phyloP scores from a whole-genome alignment of 2,797 vertebrate species.

The Glyptemys insculpta region DNA sequence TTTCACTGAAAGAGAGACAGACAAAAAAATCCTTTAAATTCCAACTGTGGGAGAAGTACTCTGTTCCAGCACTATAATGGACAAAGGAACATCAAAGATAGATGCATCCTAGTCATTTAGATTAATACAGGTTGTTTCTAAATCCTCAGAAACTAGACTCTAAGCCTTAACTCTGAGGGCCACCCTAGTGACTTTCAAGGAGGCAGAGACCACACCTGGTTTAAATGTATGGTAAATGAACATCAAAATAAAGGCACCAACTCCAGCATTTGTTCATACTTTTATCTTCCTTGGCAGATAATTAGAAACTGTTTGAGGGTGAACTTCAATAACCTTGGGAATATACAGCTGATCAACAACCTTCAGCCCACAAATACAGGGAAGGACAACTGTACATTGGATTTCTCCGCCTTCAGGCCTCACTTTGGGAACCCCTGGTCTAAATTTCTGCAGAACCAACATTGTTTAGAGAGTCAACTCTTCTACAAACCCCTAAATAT shows the following conservation, averaged over 20 bases:
- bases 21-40: not conserved
- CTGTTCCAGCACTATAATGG: not conserved
- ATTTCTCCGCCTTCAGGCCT: not conserved
- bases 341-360: not conserved
- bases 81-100: not conserved
- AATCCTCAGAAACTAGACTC: not conserved
- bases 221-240: not conserved
- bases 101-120: not conserved
- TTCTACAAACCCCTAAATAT: not conserved
- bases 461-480: not conserved
- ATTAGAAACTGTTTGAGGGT: not conserved
- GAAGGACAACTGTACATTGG: not conserved
- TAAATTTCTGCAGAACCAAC: not conserved
- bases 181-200: not conserved
- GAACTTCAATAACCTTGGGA: not conserved
- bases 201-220: not conserved
- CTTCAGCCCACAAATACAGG: not conserved
- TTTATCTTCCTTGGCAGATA: not conserved
- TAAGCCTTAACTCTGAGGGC: not conserved
- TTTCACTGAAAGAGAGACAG: constrained; percentile 65
- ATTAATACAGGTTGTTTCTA: not conserved
- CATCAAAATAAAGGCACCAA: not conserved
- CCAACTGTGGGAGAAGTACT: not conserved
- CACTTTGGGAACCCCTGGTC: not conserved
- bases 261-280: not conserved